Conservation (phyloP, 2,888 invertebrate genomes). For the Diaprepes abbreviatus region DNA sequence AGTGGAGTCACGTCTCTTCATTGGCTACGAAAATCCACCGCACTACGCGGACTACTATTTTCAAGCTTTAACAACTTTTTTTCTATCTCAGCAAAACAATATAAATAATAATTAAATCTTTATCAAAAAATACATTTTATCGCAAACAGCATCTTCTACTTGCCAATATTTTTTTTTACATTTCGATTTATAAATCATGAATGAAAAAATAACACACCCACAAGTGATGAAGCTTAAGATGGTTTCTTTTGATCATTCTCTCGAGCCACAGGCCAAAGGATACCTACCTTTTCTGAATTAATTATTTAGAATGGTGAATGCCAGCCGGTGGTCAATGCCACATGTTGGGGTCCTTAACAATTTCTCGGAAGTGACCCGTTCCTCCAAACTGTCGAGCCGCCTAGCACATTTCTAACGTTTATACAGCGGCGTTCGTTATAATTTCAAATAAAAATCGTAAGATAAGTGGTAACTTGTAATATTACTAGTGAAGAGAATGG, state of each 20-base stretch:
- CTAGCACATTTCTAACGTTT: conserved; percentile 57
- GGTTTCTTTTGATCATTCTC: neutral
- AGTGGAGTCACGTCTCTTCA: too few relatives aligned
- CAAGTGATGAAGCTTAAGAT: conserved; percentile 12
- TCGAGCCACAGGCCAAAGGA: conserved; percentile 7
- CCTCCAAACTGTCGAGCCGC: conserved; percentile 48
- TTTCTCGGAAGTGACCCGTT: conserved; percentile 54
- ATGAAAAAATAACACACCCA: conserved; percentile 2
- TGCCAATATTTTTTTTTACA: neutral
- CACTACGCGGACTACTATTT: too few relatives aligned
- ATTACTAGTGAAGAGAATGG: too few relatives aligned
- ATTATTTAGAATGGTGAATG: conserved; percentile 51
- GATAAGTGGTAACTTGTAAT: neutral
- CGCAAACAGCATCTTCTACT: neutral
- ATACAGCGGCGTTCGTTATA: conserved; percentile 38
- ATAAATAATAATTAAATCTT: too few relatives aligned
- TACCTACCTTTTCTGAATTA: conserved; percentile 34
- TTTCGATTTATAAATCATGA: neutral
- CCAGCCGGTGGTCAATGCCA: conserved; percentile 55
- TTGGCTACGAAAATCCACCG: too few relatives aligned
- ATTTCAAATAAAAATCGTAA: too few relatives aligned
- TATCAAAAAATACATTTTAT: too few relatives aligned
- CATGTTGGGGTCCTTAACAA: conserved; percentile 53
- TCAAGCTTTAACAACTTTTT: too few relatives aligned
- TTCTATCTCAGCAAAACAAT: too few relatives aligned